These are phyloP conservation scores for Epinephelus awoara DNA, from an alignment of 2,797 vertebrate species.

Conservation along the genomic window DNA sequence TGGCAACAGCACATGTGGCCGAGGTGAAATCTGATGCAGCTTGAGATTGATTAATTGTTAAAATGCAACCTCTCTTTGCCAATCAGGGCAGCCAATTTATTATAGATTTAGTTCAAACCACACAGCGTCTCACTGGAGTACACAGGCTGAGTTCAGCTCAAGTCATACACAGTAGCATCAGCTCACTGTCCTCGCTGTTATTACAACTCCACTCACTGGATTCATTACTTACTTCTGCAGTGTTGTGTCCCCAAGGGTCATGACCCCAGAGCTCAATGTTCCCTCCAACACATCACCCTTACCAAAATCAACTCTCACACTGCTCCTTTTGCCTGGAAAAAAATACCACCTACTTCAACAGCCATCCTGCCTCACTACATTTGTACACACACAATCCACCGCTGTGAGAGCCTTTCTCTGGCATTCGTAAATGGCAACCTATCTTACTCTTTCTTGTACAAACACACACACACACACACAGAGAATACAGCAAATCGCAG, in stretches of 20 bases:
- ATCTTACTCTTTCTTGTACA: constrained; percentile 1
- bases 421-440: constrained; percentile 14
- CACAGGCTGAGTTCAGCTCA: constrained; percentile 23
- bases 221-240: constrained; percentile 55
- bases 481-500: background rate
- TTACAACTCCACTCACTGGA: constrained; percentile 29
- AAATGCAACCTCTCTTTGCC: constrained; percentile 32
- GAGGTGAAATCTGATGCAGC: constrained; percentile 15
- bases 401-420: background rate
- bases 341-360: constrained; percentile 16
- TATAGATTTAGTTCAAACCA: constrained; percentile 37
- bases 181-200: constrained; percentile 40
- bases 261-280: constrained; percentile 44
- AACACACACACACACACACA: constrained; percentile 8
- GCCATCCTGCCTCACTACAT: background rate
- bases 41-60: constrained; percentile 42
- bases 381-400: background rate
- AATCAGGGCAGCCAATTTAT: constrained; percentile 32
- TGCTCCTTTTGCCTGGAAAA: constrained; percentile 24
- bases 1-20: constrained; percentile 2
- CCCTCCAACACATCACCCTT: constrained; percentile 33
- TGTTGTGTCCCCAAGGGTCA: constrained; percentile 19
- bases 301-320: constrained; percentile 53
- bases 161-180: constrained; percentile 35
- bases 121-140: constrained; percentile 18